Base-by-base conservation (phyloP, 2,888 invertebrate species). In the Julus scanicus region DNA sequence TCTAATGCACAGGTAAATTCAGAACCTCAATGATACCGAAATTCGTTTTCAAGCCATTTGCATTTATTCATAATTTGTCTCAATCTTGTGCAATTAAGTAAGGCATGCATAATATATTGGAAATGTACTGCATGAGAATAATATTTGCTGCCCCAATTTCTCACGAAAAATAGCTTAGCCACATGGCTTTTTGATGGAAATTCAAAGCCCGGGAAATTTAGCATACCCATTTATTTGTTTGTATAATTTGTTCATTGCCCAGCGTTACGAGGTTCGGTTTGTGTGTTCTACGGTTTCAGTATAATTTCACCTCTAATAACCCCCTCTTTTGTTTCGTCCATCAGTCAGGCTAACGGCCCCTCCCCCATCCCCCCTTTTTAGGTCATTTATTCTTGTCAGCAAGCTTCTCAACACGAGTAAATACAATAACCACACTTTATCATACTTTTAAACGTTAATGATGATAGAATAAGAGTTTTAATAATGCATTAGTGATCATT, bases 401-500 rank as follows among this genome's bases (percentile, higher is more conserved):
- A 49, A 86, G 86, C 86, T 86, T 48, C 53, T 86, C 86, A 48
- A 29, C 49, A 53, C 48, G 48, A 86, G 49, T 86, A 86, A 86
- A 86, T 86, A 86, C 86, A 86, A 86, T 86, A 86, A 86, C 86
- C 86, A 29, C 86, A 86, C 86, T 86, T 86, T 86, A 86, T 86
- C 86, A 86, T 86, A 86, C 86, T 86, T 86, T 86, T 86, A 86
- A 86, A 53, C 86, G 86, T 48, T 86, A 86, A 86, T 86, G 53
- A 86, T 86, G 86, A 49, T 86, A 86, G 86, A 86, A 86, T 86
- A 86, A 86, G 86, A 48, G 86, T 53, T 86, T 86, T 86, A 86
- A 86, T 86, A 86, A 86, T 86, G 53, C 49, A 86, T 86, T 86
- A 86, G 86, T 86, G 53, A 86, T 86, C 49, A 86, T 86, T 84